Base-by-base conservation (phyloP, 2,888 invertebrate genomes). In the Dicroscelio sp. region DNA sequence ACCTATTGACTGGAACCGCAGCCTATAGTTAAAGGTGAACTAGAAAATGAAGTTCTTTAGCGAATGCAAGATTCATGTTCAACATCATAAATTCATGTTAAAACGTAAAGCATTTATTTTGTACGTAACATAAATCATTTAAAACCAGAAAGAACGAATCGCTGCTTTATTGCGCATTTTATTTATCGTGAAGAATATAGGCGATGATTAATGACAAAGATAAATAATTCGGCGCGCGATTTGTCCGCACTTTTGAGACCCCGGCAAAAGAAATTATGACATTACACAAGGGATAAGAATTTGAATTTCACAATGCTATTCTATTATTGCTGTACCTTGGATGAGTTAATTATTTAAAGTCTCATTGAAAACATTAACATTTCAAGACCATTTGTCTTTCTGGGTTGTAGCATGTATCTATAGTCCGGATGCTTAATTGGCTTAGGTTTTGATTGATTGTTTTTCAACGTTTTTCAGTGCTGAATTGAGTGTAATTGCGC, bases 1-100 rank as follows among this genome's bases (percentile, higher is more conserved):
- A 87, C 89, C 86, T 85, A 91, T 91, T 92, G 84, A 84, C 75
- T 69, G 69, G 52, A 65, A 43, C 30, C 33, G 12, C 58, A 14
- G 33, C 38, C 25, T 25, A 20, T 30, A 25, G 52, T 48, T 73
- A 63, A 87, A 80, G 25, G 69, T 35, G 33, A 52, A 58, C 43
- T 31, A 38, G 76, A 43, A 76, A 76, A 78, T 60, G 58, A 76
- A 78, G 43, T 71, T 48, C 63, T 52, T 23, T 10, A 12, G 27
- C 1, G 48, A 76, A 58, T 31, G 25, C 55, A 35, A 55, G 58
- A 65, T 30, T 85, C 80, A 55, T 58, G 52, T 55, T 52, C 27
- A 55, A 58, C 35, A 30, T 67, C 76, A 69, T 85, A 85, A 85
- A 85, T 78, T 85, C 85, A 69, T 58, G 67, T 78, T 76, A 58